A percentile compares a stretch with the other conserved stretches of the same genome.
Evolutionary conservation across 2,113 vertebrate genomes (phyloP).

Genomic region (Pelecanus crispus): DNA sequence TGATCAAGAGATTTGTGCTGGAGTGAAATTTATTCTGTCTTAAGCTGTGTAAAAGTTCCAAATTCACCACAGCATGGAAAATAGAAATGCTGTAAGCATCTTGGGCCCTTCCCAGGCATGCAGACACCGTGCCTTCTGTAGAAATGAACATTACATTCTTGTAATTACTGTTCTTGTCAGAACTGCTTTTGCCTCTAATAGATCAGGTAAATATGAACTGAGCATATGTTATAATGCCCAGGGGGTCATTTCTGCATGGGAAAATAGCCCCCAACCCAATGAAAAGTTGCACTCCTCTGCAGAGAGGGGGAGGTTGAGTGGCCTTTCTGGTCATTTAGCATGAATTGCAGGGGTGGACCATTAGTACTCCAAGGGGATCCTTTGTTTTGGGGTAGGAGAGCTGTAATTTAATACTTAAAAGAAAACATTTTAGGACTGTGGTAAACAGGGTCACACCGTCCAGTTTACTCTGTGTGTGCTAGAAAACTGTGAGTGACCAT

Average conservation of each 20-base stretch:
- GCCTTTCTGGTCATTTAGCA: background rate
- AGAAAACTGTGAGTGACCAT: background rate
- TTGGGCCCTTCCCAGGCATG: conserved; percentile 64
- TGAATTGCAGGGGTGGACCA: background rate
- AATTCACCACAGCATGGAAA: conserved; percentile 78
- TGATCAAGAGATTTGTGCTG: conserved; percentile 78
- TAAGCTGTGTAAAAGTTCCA: conserved; percentile 74
- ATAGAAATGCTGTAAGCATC: conserved; percentile 71
- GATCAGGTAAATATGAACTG: conserved; percentile 34
- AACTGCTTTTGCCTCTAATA: conserved; percentile 17
- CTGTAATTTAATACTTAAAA: background rate
- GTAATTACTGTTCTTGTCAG: conserved; percentile 19
- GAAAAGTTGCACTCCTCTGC: background rate
- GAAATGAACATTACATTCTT: conserved; percentile 42
- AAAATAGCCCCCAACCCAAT: background rate
- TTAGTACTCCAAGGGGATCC: background rate
- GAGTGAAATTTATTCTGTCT: conserved; percentile 79
- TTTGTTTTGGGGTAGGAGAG: background rate
- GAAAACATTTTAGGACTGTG: background rate
- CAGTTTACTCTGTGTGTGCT: background rate
- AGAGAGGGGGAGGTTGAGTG: background rate
- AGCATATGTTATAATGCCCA: background rate
- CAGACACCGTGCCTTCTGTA: conserved; percentile 46
- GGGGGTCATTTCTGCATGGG: background rate
- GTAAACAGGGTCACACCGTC: background rate